Evolutionary conservation across 2,888 invertebrate species (phyloP).

Genomic region (Torymus tubicola): DNA sequence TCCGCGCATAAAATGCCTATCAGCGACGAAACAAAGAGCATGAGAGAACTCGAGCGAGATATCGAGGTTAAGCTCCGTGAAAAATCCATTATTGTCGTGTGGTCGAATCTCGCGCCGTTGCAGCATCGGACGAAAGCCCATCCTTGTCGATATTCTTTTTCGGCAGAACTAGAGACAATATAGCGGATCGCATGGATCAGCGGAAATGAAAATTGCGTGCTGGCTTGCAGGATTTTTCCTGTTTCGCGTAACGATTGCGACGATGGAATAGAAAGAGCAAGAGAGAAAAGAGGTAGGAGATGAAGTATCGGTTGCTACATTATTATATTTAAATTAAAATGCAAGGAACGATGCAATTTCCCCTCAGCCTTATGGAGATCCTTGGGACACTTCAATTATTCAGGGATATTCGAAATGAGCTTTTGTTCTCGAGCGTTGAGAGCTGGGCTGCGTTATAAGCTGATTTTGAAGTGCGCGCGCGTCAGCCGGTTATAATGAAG

Average conservation of each 20-base stretch:
- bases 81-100: too few relatives aligned
- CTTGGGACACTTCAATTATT: not conserved
- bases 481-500: too few relatives aligned
- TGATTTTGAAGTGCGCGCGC: too few relatives aligned
- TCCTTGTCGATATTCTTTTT: not conserved
- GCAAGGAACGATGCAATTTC: not conserved
- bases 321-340: slow-evolving; percentile 3
- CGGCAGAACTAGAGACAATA: not conserved
- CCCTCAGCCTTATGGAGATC: too few relatives aligned
- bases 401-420: slow-evolving; percentile 4
- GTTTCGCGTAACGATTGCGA: not conserved
- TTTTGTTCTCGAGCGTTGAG: not conserved
- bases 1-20: too few relatives aligned
- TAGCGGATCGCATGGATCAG: not conserved
- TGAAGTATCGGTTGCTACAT: not conserved
- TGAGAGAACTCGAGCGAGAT: too few relatives aligned
- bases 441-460: not conserved
- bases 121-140: too few relatives aligned
- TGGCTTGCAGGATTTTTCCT: not conserved
- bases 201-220: not conserved
- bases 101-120: too few relatives aligned
- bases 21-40: too few relatives aligned
- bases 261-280: too few relatives aligned
- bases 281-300: not conserved
- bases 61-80: too few relatives aligned